These are phyloP conservation scores for Drosophila ambigua DNA, from an alignment of 1,140 invertebrate species.

Conservation along the genomic window DNA sequence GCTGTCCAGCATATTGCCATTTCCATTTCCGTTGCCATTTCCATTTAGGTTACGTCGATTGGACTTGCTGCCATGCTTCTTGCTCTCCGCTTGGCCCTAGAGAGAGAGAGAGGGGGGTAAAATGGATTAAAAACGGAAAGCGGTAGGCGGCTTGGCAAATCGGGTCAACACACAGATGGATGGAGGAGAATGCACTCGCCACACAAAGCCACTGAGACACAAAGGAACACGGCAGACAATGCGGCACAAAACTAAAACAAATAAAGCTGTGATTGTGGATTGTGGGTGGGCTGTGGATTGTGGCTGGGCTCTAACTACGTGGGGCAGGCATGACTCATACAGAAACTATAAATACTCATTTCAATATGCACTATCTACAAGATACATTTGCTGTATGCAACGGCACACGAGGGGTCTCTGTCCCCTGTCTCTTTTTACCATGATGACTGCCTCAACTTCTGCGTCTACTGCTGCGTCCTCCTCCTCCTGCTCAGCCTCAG, in stretches of 20 bases:
- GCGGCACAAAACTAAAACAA: no score
- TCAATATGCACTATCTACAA: not conserved
- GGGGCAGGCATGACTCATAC: not conserved
- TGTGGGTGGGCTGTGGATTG: no score
- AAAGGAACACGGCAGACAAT: slow-evolving; percentile 25
- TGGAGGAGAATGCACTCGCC: slow-evolving; percentile 25
- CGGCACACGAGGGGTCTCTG: not conserved
- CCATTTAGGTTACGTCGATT: slow-evolving; percentile 50
- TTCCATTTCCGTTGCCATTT: not conserved
- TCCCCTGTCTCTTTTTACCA: slow-evolving; percentile 56
- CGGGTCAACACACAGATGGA: slow-evolving; percentile 56
- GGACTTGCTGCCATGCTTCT: slow-evolving; percentile 70
- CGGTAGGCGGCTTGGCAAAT: slow-evolving; percentile 27
- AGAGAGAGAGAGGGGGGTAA: not conserved
- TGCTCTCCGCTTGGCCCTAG: slow-evolving; percentile 83
- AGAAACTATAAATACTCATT: not conserved
- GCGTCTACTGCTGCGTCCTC: slow-evolving; percentile 68
- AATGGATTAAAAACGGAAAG: slow-evolving; percentile 54
- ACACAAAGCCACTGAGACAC: slow-evolving; percentile 9
- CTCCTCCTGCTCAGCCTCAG: slow-evolving; percentile 27
- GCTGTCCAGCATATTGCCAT: slow-evolving; percentile 21
- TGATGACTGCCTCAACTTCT: slow-evolving; percentile 78
- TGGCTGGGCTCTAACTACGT: no score
- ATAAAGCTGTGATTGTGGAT: no score
- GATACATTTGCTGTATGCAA: not conserved